A percentile compares a stretch with the other conserved stretches of the same genome.
Evolutionary conservation across 2,113 vertebrate genomes (phyloP).

Genomic region (Spheniscus mendiculus): DNA sequence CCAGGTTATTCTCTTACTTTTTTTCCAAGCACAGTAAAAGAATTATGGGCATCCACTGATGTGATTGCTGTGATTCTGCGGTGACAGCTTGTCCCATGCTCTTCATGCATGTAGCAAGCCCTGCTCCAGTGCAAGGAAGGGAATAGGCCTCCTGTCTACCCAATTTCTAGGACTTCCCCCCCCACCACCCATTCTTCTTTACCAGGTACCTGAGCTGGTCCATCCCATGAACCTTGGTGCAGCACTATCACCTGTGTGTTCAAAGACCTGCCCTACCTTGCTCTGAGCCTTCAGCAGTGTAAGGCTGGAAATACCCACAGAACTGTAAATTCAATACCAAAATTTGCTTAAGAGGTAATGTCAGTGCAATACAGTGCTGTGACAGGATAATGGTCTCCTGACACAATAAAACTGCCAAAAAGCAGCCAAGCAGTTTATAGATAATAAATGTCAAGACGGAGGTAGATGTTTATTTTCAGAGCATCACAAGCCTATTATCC

Average conservation of each 20-base stretch:
- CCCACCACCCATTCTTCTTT: background rate
- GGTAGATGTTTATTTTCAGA: constrained; percentile 51
- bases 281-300: background rate
- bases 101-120: background rate
- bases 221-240: background rate
- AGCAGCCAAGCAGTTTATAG: constrained; percentile 33
- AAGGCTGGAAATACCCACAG: background rate
- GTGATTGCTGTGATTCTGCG: background rate
- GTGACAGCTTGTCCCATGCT: background rate
- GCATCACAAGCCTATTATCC: constrained; percentile 35
- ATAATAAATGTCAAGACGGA: constrained; percentile 29
- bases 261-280: background rate
- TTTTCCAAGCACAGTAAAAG: background rate
- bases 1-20: background rate
- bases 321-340: constrained; percentile 25
- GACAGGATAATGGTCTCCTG: constrained; percentile 55
- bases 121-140: background rate
- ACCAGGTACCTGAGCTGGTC: background rate
- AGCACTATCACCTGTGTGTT: background rate
- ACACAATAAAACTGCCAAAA: constrained; percentile 58
- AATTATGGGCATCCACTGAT: background rate
- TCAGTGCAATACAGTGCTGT: background rate
- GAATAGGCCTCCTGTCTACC: background rate
- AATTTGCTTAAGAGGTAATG: constrained; percentile 59
- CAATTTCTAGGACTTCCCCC: background rate